Evolutionary conservation across 1,140 invertebrate species (phyloP).

Genomic region (Antheraea mylitta): DNA sequence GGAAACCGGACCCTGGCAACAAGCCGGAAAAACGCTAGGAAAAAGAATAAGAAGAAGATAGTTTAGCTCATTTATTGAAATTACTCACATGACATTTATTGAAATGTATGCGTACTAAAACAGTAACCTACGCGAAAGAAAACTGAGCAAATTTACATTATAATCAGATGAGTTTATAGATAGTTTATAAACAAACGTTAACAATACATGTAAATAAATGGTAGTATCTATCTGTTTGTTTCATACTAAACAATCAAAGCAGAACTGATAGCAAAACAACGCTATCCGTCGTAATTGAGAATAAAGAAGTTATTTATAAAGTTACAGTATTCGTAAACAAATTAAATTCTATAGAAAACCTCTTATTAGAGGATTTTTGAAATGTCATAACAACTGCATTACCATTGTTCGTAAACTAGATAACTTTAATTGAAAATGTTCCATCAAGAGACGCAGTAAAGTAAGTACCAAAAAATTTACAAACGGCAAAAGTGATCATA

Average conservation of each 20-base stretch:
- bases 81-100: no score
- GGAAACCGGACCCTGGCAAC: no score
- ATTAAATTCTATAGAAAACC: conserved; percentile 36
- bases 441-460: conserved; percentile 26
- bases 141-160: no score
- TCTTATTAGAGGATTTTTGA: conserved; percentile 37
- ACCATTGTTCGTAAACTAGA: conserved; percentile 44
- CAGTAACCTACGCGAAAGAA: no score
- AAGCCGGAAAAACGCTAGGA: no score
- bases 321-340: conserved; percentile 28
- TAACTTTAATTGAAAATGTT: conserved; percentile 37
- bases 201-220: no score
- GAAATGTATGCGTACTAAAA: no score
- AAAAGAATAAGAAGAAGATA: no score
- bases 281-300: conserved; percentile 34
- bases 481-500: no score
- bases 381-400: conserved; percentile 43
- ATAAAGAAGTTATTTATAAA: conserved; percentile 36
- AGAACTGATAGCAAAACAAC: conserved; percentile 30
- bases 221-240: neutral
- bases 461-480: conserved; percentile 23
- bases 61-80: no score
- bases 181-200: no score
- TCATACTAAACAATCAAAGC: conserved; percentile 11
- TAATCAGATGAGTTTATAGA: no score